phyloP scores from a whole-genome alignment of 2,797 vertebrate species.

The Antennarius maculatus region DNA sequence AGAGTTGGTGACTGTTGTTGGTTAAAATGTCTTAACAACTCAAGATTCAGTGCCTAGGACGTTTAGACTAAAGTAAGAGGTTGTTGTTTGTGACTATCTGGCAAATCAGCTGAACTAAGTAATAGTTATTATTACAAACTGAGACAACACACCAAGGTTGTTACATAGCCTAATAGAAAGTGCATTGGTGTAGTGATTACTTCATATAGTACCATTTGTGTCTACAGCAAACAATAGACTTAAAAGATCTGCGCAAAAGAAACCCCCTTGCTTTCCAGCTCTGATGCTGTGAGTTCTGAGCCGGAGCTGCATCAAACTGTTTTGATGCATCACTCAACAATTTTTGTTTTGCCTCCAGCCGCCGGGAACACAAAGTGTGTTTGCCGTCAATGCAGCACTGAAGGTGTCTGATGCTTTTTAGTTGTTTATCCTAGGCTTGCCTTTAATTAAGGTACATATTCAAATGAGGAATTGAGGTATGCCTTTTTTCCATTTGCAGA shows the following conservation, averaged over 20 bases:
- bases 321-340: conserved; percentile 34
- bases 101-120: no score
- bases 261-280: conserved; percentile 4
- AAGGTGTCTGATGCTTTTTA: conserved; percentile 13
- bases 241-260: not conserved
- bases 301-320: conserved; percentile 22
- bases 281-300: conserved; percentile 18
- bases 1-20: no score
- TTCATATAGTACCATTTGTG: not conserved
- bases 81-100: no score
- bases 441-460: conserved; percentile 15
- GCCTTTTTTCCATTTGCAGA: not conserved
- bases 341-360: conserved; percentile 37
- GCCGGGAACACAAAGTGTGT: conserved; percentile 27
- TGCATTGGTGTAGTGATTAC: not conserved
- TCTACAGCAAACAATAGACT: not conserved
- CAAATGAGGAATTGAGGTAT: not conserved
- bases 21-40: no score
- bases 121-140: no score
- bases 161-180: no score
- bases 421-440: not conserved
- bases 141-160: no score
- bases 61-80: no score
- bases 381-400: conserved; percentile 16
- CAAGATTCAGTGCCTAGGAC: no score